Conservation (phyloP, 2,888 invertebrate species). For the Patella depressa region DNA sequence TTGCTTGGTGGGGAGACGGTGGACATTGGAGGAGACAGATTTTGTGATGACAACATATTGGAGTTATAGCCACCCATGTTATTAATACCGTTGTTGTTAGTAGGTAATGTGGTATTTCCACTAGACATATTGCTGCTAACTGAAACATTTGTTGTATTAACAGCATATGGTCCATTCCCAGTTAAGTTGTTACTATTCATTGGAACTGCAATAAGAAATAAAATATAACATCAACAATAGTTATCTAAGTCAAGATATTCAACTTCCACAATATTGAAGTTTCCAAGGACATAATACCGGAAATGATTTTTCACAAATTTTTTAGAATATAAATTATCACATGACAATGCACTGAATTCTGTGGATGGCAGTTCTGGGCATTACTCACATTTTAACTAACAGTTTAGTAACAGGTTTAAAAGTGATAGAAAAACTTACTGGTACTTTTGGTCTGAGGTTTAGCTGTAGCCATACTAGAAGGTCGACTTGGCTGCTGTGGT, state of each 20-base stretch:
- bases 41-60: too few relatives aligned
- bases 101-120: too few relatives aligned
- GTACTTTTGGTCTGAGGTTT: constrained; percentile 60
- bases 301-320: not conserved
- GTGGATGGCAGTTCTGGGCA: not conserved
- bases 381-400: not conserved
- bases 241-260: too few relatives aligned
- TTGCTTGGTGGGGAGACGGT: not conserved
- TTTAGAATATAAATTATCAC: not conserved
- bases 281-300: not conserved
- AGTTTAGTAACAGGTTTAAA: not conserved
- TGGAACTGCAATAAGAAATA: not conserved
- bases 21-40: not conserved
- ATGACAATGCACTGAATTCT: not conserved
- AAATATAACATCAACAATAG: too few relatives aligned
- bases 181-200: not conserved
- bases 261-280: too few relatives aligned
- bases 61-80: too few relatives aligned
- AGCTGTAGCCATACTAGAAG: constrained; percentile 60
- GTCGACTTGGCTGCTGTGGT: constrained; percentile 65
- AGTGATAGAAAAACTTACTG: constrained; percentile 41
- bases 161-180: constrained; percentile 9
- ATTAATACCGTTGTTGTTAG: too few relatives aligned
- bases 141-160: not conserved
- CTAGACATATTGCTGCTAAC: too few relatives aligned